A percentile compares a stretch with the other conserved stretches of the same genome.
phyloP scores from a whole-genome alignment of 2,113 vertebrate species.

The Cyanoramphus novaezelandiae region DNA sequence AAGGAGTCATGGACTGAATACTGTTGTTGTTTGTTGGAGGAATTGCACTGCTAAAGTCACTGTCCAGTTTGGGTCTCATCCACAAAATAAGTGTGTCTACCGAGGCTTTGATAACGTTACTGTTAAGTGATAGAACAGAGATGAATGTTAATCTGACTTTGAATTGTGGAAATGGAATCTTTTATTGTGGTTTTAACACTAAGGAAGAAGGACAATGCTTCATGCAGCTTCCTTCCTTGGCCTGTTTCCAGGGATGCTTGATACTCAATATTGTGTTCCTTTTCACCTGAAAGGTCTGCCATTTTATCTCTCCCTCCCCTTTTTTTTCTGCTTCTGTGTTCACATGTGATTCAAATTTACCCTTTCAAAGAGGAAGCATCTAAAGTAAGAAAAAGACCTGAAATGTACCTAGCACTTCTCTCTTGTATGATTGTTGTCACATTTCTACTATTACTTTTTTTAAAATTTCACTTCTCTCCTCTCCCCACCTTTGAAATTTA shows the following conservation, averaged over 20 bases:
- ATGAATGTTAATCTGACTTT: background rate
- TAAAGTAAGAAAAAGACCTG: background rate
- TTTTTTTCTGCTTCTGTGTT: background rate
- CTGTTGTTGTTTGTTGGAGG: background rate
- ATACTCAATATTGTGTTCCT: background rate
- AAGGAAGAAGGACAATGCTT: background rate
- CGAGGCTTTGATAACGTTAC: background rate
- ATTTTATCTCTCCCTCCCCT: background rate
- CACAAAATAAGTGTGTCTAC: background rate
- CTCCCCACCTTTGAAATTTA: background rate
- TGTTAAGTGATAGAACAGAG: background rate
- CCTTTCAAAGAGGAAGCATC: background rate
- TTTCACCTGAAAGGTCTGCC: background rate
- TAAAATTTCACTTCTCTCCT: background rate
- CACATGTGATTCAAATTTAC: background rate
- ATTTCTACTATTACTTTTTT: background rate
- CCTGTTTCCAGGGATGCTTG: background rate
- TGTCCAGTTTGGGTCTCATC: background rate
- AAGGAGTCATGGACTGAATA: background rate
- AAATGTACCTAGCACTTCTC: background rate
- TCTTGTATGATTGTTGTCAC: background rate
- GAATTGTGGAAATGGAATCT: background rate
- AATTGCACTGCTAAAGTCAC: background rate
- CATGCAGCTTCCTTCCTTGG: background rate
- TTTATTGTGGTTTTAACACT: background rate